Evolutionary conservation across 1,140 invertebrate species (phyloP), one percentile per base, ranked within the genome.

Genomic region (Thereuonema tuberculata): DNA sequence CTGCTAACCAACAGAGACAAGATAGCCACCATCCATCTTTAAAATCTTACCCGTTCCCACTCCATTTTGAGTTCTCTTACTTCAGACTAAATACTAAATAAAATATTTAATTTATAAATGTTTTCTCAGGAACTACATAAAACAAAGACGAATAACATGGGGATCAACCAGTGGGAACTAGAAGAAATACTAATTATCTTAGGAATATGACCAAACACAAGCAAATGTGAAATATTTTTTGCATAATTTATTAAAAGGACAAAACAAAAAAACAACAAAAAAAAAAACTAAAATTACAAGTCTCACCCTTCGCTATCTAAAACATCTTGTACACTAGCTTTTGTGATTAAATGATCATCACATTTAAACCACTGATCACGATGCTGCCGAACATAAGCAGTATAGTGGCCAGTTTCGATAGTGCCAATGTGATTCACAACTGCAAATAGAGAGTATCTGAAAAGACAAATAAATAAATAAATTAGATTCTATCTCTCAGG

Each of bases 401-500:
- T 93, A 69, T 98, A 98, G 76, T 99, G 95, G 0, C 95, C 95
- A 23, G 84, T 85, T 67, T 95, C 90, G 48, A 93, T 78, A 1
- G 87, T 90, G 31, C 95, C 94, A 66, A 85, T 79, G 70, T 99
- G 95, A 73, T 95, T 97, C 27, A 98, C 92, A 29, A 99, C 95
- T 31, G 93, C 93, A 78, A 96, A 98, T 46, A 99, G 69, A 0
- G 87, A 89, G 73, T 98, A 98, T 61, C 87, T 81, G 64, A 21
- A 68, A 61, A 59, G n/a, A 56, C 56, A 25, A 61, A 61, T 56
- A 28, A 43, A 60, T 2, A 49, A 27, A n/a, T 46, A n/a, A n/a
- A n/a, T n/a, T n/a, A n/a, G n/a, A n/a, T n/a, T n/a, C n/a, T n/a
- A n/a, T n/a, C n/a, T 21, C 9, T 52, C 21, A 9, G 21, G n/a